A percentile compares a stretch with the other conserved stretches of the same genome.
These are phyloP conservation scores for Drosophila watanabei DNA, from an alignment of 1,140 invertebrate species.

Conservation along the genomic window DNA sequence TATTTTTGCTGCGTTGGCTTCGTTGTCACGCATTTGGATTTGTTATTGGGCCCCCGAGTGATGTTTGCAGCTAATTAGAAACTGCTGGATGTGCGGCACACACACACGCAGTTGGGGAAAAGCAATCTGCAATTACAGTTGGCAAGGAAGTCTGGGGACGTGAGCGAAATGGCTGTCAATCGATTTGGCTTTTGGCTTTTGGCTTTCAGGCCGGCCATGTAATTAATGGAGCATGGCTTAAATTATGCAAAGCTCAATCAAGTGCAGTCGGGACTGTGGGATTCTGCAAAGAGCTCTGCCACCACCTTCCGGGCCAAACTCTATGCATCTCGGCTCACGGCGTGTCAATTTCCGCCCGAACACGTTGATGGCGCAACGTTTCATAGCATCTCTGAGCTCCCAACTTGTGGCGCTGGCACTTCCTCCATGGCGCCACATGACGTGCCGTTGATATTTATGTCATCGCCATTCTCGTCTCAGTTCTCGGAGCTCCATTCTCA, in stretches of 20 bases:
- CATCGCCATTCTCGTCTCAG: slow-evolving; percentile 36
- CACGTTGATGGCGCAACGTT: slow-evolving; percentile 68
- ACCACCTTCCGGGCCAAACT: neutral
- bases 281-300: neutral
- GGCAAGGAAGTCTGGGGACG: slow-evolving; percentile 18
- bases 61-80: slow-evolving; percentile 75
- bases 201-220: slow-evolving; percentile 26
- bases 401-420: slow-evolving; percentile 33
- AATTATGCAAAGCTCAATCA: slow-evolving; percentile 76
- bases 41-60: slow-evolving; percentile 72
- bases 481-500: slow-evolving; percentile 17
- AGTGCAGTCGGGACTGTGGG: slow-evolving; percentile 21
- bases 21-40: slow-evolving; percentile 54
- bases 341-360: slow-evolving; percentile 76
- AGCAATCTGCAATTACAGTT: slow-evolving; percentile 68
- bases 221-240: slow-evolving; percentile 61
- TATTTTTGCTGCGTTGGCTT: slow-evolving; percentile 55
- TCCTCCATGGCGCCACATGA: slow-evolving; percentile 63
- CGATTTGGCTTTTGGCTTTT: slow-evolving; percentile 49
- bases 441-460: slow-evolving; percentile 66
- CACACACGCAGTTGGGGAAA: slow-evolving; percentile 11
- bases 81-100: slow-evolving; percentile 24
- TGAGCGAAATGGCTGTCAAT: slow-evolving; percentile 47
- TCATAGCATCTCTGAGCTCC: slow-evolving; percentile 21
- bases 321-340: slow-evolving; percentile 21